Evolutionary conservation across 2,888 invertebrate species (phyloP).

Genomic region (Volucella zonaria): DNA sequence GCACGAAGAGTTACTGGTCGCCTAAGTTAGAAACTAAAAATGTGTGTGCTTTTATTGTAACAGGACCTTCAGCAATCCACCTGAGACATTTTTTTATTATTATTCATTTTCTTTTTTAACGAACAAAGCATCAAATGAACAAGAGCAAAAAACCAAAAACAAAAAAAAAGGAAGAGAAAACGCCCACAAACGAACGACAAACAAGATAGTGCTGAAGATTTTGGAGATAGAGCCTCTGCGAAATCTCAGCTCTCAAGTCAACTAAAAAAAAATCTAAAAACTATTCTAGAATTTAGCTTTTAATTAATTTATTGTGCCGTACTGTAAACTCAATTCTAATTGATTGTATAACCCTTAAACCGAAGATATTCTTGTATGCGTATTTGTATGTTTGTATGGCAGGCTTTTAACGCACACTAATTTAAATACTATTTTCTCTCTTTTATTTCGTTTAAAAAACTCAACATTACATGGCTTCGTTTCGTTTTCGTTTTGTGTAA

Average conservation of each 20-base stretch:
- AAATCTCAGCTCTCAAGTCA: constrained; percentile 38
- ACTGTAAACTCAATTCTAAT: constrained; percentile 68
- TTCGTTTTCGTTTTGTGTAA: constrained; percentile 27
- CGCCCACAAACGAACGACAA: constrained; percentile 46
- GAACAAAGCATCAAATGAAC: constrained; percentile 62
- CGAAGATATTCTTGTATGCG: constrained; percentile 47
- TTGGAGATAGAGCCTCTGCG: not conserved
- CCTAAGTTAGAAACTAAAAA: constrained; percentile 72
- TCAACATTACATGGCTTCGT: constrained; percentile 35
- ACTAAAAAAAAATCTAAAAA: constrained; percentile 50
- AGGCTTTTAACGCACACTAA: constrained; percentile 71
- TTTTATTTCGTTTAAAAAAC: not conserved
- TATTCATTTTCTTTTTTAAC: constrained; percentile 28
- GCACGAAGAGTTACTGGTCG: constrained; percentile 79
- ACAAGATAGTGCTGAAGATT: constrained; percentile 11
- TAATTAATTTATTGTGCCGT: constrained; percentile 67
- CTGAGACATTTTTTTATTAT: constrained; percentile 35
- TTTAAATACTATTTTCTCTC: constrained; percentile 32
- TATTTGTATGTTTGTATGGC: constrained; percentile 49
- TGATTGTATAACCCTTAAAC: constrained; percentile 51
- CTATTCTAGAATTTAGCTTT: constrained; percentile 67
- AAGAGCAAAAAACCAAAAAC: constrained; percentile 49
- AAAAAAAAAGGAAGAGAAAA: not conserved
- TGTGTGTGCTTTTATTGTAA: constrained; percentile 12
- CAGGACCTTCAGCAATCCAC: constrained; percentile 34